Evolutionary conservation across 1,140 invertebrate species (phyloP).

Genomic region (Periplaneta americana): DNA sequence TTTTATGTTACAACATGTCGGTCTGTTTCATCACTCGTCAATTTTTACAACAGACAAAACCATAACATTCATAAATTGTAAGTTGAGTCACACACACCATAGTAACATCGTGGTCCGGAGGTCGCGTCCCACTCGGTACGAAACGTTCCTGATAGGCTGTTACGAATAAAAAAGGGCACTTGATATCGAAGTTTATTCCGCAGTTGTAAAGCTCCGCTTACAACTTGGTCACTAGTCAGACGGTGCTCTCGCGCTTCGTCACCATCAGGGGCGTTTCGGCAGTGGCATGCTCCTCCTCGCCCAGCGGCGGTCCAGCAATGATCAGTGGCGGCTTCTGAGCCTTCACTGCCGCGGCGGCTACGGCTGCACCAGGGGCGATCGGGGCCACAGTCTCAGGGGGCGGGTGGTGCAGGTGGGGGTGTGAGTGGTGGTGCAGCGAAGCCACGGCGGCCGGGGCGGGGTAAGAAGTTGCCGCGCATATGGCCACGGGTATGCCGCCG

Average conservation of each 20-base stretch:
- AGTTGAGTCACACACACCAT: neutral
- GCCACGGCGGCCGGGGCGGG: constrained; percentile 18
- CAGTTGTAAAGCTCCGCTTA: constrained; percentile 18
- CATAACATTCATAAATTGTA: neutral
- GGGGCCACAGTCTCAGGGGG: neutral
- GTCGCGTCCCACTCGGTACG: neutral
- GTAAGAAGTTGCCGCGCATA: constrained; percentile 26
- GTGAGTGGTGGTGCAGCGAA: neutral
- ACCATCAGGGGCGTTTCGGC: constrained; percentile 47
- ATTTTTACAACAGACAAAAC: neutral
- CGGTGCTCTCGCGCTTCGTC: constrained; percentile 47
- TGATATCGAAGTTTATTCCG: neutral
- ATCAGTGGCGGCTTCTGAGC: constrained; percentile 39
- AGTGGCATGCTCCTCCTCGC: constrained; percentile 41
- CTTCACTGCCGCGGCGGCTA: constrained; percentile 26
- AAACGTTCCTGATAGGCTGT: neutral
- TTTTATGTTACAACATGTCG: neutral
- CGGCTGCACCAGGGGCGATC: constrained; percentile 21
- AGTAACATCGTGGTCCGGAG: neutral
- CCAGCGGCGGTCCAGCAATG: constrained; percentile 23
- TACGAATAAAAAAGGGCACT: neutral
- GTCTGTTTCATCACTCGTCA: neutral
- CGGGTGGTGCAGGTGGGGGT: constrained; percentile 3
- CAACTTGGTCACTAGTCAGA: constrained; percentile 41
- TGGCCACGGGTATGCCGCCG: neutral